Base-by-base conservation (phyloP, 2,797 vertebrate species). In the Rhynchotus rufescens region DNA sequence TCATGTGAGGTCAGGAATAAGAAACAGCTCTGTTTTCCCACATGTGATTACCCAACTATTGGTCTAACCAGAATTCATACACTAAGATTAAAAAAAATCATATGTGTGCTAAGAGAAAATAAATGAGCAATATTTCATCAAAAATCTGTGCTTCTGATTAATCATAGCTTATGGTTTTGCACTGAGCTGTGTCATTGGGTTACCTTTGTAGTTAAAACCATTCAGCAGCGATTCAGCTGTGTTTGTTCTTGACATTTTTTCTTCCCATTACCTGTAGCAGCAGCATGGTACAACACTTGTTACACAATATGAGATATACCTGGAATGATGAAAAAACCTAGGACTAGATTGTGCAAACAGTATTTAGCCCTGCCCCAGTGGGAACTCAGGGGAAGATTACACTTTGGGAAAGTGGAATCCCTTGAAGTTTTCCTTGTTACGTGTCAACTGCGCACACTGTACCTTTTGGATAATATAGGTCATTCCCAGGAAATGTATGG, bases 341-440 rank as follows among this genome's bases (percentile, higher is more conserved):
- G 42, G 87, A 74, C 52, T 67, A 16, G 30, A 28, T 93, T 93
- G 80, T 89, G 91, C 66, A 93, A 92, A 66, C n/a, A 32, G 62
- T 10, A 21, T 15, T 14, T 28, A 30, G 75, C 66, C 84, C 69
- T 90, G 73, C 76, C 81, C 71, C 34, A 2, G 23, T 34, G 61
- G 32, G 30, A 72, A 36, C 83, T 84, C 44, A 74, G 67, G 71
- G 76, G 30, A 87, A 64, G 64, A 64, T 8, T 10, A 28, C 0
- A 0, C 56, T 86, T 92, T 1, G 60, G 44, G 69, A 72, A 59
- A 85, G 51, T 80, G 83, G 61, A 91, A 88, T 78, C 23, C 30
- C 59, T 93, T 47, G 51, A 47, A 23, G 38, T 91, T 65, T 36
- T 32, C 82, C 47, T 60, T 69, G 61, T 36, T 60, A 22, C 34